Conservation (phyloP, 2,113 vertebrate species). For the Cyphotilapia sp. region DNA sequence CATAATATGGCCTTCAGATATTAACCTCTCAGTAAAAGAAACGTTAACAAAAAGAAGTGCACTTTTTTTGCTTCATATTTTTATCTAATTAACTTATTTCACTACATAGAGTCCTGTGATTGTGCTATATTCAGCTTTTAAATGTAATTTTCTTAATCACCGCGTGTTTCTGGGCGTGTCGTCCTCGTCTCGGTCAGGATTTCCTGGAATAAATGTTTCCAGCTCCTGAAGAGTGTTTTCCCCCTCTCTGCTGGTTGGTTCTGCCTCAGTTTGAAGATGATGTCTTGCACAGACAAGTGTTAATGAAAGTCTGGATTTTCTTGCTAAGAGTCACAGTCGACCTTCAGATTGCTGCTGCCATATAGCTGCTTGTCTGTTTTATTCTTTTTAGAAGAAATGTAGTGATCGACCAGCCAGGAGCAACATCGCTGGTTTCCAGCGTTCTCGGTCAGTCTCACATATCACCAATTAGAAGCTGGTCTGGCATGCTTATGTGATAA, state of each 20-base stretch:
- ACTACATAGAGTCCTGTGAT: background rate
- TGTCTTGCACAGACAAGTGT: background rate
- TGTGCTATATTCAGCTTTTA: background rate
- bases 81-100: background rate
- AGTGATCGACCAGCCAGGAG: background rate
- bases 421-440: background rate
- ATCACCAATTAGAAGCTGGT: background rate
- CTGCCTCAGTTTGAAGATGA: background rate
- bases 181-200: background rate
- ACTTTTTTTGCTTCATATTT: background rate
- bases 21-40: background rate
- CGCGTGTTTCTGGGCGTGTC: background rate
- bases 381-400: background rate
- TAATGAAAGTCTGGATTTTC: background rate
- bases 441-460: background rate
- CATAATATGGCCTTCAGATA: rapidly evolving
- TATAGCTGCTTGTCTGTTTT: rapidly evolving
- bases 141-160: background rate
- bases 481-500: background rate
- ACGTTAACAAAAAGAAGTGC: background rate
- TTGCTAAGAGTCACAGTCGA: background rate
- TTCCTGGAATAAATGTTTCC: background rate
- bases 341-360: background rate
- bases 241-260: background rate
- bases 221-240: background rate